A percentile compares a stretch with the other conserved stretches of the same genome.
Conservation (phyloP, 2,888 invertebrate genomes). For the Chloromyia formosa region DNA sequence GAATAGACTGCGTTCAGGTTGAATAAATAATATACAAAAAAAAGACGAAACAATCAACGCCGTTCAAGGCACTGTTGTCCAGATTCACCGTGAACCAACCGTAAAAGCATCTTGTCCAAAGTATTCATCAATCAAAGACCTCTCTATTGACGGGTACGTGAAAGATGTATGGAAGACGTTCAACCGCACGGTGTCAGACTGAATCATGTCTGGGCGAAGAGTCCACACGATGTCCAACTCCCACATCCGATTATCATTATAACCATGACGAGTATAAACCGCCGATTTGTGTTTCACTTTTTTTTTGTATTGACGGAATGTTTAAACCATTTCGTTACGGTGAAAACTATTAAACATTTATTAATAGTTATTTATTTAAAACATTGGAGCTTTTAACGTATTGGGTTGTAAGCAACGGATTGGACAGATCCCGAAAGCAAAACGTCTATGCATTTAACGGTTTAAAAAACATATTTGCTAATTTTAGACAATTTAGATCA, state of each 20-base stretch:
- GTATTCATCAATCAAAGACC: conserved; percentile 47
- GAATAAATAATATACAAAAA: background rate
- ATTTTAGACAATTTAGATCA: too few relatives aligned
- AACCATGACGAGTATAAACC: conserved; percentile 14
- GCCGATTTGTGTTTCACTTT: background rate
- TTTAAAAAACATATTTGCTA: too few relatives aligned
- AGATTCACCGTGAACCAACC: conserved; percentile 22
- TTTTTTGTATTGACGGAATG: conserved; percentile 20
- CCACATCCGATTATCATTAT: conserved; percentile 36
- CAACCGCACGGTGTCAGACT: conserved; percentile 27
- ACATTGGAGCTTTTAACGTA: too few relatives aligned
- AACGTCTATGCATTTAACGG: too few relatives aligned
- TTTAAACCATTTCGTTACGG: conserved; percentile 12
- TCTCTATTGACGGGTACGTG: conserved; percentile 43
- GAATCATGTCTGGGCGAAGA: conserved; percentile 38
- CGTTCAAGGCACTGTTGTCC: conserved; percentile 1
- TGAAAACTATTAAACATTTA: too few relatives aligned
- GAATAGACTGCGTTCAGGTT: background rate
- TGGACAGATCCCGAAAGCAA: too few relatives aligned
- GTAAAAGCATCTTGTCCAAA: conserved; percentile 42
- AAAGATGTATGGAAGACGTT: conserved; percentile 36
- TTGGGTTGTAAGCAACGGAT: too few relatives aligned
- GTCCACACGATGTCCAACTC: conserved; percentile 39
- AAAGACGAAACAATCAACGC: conserved; percentile 26
- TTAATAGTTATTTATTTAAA: too few relatives aligned